Evolutionary conservation across 2,113 vertebrate species (phyloP).

Genomic region (Ancistrus triradiatus): DNA sequence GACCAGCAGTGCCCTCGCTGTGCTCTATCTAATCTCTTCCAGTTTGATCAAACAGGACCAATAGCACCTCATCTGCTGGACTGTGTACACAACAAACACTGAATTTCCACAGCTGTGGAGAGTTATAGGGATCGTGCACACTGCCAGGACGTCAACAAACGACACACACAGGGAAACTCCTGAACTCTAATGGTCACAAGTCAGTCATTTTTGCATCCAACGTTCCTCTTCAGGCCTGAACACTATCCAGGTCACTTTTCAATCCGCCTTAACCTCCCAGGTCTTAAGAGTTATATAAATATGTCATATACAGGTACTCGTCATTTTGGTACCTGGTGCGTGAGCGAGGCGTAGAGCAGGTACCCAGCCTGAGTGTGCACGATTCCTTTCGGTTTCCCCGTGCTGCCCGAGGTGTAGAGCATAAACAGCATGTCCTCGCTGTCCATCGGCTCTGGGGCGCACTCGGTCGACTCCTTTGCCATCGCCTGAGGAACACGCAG

Average conservation of each 20-base stretch:
- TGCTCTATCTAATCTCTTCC: neutral
- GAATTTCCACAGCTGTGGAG: neutral
- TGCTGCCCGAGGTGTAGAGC: conserved; percentile 88
- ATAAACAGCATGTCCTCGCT: conserved; percentile 86
- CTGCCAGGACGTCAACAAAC: neutral
- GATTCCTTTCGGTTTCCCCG: conserved; percentile 83
- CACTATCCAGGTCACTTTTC: too few species aligned
- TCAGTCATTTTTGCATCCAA: too few species aligned
- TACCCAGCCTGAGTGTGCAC: conserved; percentile 90
- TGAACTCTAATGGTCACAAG: too few species aligned
- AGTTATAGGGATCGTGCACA: neutral
- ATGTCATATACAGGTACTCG: too few species aligned
- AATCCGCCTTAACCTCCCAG: too few species aligned
- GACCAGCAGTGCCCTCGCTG: too few species aligned
- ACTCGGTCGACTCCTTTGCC: conserved; percentile 67
- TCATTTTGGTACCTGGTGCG: conserved; percentile 86
- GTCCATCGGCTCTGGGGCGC: conserved; percentile 77
- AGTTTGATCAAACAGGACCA: neutral
- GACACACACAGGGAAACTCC: neutral
- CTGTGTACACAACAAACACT: neutral
- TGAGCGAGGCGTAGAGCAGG: conserved; percentile 79
- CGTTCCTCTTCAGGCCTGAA: too few species aligned
- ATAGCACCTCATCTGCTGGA: neutral
- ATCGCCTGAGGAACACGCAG: conserved; percentile 71
- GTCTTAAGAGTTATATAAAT: too few species aligned